These are phyloP conservation scores for Drosophila anceps DNA, from an alignment of 2,888 invertebrate species.

Conservation along the genomic window DNA sequence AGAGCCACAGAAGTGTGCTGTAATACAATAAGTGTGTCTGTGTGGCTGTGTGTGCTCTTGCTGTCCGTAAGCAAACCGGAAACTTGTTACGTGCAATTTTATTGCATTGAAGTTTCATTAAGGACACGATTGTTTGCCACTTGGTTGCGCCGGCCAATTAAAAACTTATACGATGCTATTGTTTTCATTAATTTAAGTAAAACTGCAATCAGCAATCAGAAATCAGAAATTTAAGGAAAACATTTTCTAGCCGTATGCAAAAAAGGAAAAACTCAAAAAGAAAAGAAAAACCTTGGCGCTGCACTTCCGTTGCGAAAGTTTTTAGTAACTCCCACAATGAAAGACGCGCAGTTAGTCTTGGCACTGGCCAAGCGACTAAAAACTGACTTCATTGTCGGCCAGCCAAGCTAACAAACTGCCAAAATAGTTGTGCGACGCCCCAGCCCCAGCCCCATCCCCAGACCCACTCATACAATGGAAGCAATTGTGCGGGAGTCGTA, in stretches of 20 bases:
- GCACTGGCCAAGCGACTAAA: conserved; percentile 71
- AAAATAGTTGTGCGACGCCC: conserved; percentile 61
- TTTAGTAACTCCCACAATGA: conserved; percentile 75
- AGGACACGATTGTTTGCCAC: conserved; percentile 9
- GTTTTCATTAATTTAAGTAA: conserved; percentile 60
- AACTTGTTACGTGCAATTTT: conserved; percentile 39
- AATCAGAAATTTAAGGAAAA: conserved; percentile 34
- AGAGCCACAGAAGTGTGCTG: background rate
- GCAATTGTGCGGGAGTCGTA: conserved; percentile 11
- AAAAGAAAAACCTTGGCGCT: conserved; percentile 51
- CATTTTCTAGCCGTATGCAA: conserved; percentile 48
- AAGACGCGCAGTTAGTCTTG: conserved; percentile 60
- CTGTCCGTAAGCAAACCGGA: conserved; percentile 22
- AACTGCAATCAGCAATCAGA: conserved; percentile 42
- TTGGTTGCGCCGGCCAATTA: conserved; percentile 9
- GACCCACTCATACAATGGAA: conserved; percentile 10
- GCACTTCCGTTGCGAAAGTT: conserved; percentile 65
- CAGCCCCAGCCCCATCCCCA: background rate
- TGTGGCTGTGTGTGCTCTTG: conserved; percentile 11
- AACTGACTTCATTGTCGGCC: conserved; percentile 80
- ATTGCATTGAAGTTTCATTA: conserved; percentile 32
- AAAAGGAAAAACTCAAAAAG: conserved; percentile 21
- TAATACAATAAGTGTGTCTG: background rate
- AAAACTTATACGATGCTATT: conserved; percentile 32
- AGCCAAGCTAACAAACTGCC: conserved; percentile 73